phyloP scores from a whole-genome alignment of 1,140 invertebrate species.

The Pectinophora gossypiella region DNA sequence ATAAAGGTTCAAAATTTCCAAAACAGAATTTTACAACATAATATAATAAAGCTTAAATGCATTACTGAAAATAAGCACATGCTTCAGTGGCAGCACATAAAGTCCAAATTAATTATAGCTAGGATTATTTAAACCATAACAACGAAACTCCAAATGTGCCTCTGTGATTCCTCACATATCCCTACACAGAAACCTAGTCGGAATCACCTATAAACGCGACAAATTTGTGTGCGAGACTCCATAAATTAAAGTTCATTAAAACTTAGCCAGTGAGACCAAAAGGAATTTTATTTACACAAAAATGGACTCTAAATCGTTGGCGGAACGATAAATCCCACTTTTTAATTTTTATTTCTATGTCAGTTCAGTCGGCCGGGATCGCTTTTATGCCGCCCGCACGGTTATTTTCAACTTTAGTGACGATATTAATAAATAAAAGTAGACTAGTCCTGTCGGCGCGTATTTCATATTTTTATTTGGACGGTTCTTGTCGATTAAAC shows the following conservation, averaged over 20 bases:
- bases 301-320: slow-evolving; percentile 29
- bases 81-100: slow-evolving; percentile 20
- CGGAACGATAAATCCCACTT: slow-evolving; percentile 23
- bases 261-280: slow-evolving; percentile 28
- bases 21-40: too few species aligned
- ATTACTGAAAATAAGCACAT: too few species aligned
- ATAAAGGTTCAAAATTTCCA: too few species aligned
- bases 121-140: slow-evolving; percentile 52
- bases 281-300: slow-evolving; percentile 32
- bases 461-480: slow-evolving; percentile 11
- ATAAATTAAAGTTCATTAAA: slow-evolving; percentile 66
- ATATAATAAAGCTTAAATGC: too few species aligned
- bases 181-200: slow-evolving; percentile 28
- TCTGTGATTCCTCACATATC: slow-evolving; percentile 36
- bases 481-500: slow-evolving; percentile 10
- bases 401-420: slow-evolving; percentile 46
- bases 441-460: slow-evolving; percentile 6
- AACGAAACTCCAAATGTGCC: slow-evolving; percentile 23
- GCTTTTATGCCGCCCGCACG: slow-evolving; percentile 30
- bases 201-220: slow-evolving; percentile 46
- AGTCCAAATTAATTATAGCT: slow-evolving; percentile 37
- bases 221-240: slow-evolving; percentile 42
- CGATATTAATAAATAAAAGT: slow-evolving; percentile 36
- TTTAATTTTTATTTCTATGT: slow-evolving; percentile 36
- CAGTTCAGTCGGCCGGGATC: slow-evolving; percentile 39